Conservation (phyloP, 2,797 vertebrate genomes). For the Danio albolineatus region DNA sequence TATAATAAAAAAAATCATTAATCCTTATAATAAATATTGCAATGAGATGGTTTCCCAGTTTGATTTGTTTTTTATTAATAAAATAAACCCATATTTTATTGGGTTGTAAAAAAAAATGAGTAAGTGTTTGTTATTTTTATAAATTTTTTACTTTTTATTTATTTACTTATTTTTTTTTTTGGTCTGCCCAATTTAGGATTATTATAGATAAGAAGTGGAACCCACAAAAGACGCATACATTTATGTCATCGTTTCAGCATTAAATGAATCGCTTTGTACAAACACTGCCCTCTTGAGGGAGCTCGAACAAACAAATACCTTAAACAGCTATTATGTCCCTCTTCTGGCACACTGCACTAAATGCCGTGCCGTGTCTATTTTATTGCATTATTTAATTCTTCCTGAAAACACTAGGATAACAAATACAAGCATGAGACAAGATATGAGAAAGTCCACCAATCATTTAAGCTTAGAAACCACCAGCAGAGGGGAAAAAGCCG, state of each 20-base stretch:
- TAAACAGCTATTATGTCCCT: constrained; percentile 6
- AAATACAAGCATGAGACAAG: constrained; percentile 14
- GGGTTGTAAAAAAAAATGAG: too few relatives aligned
- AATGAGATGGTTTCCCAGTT: too few relatives aligned
- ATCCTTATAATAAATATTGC: too few relatives aligned
- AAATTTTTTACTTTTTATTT: not conserved
- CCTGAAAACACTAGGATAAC: not conserved
- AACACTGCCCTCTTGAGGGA: constrained; percentile 83
- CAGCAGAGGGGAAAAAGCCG: constrained; percentile 3
- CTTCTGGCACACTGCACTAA: constrained; percentile 38
- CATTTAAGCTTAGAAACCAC: constrained; percentile 32
- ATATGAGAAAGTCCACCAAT: not conserved
- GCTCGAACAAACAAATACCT: constrained; percentile 57
- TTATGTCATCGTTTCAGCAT: not conserved
- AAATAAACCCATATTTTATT: too few relatives aligned
- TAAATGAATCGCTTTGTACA: constrained; percentile 64
- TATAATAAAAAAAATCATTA: too few relatives aligned
- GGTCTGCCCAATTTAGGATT: not conserved
- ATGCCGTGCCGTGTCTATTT: not conserved
- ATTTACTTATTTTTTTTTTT: not conserved
- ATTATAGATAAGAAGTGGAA: not conserved
- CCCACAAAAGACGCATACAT: not conserved
- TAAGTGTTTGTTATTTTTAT: not conserved
- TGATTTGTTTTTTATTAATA: too few relatives aligned
- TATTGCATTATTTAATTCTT: not conserved